These are phyloP conservation scores for Tridacna crocea DNA, from an alignment of 2,888 invertebrate genomes.

Conservation along the genomic window DNA sequence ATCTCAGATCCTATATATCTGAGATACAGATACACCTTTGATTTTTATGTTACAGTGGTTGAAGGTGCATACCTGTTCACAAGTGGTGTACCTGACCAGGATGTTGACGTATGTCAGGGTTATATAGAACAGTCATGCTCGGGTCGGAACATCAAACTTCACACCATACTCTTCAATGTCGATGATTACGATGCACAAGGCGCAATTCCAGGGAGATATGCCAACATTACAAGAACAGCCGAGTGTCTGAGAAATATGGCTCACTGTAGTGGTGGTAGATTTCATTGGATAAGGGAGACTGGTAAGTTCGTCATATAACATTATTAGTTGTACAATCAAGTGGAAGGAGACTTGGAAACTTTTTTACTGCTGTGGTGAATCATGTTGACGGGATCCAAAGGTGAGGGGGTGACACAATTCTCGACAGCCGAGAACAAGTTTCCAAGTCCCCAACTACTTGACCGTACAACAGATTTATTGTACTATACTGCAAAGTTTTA, in stretches of 20 bases:
- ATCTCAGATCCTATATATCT: too few relatives aligned
- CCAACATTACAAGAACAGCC: slow-evolving; percentile 83
- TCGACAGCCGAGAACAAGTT: too few relatives aligned
- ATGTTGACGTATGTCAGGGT: slow-evolving; percentile 75
- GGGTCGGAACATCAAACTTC: slow-evolving; percentile 77
- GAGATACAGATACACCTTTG: too few relatives aligned
- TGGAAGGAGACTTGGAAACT: too few relatives aligned
- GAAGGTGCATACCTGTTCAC: slow-evolving; percentile 84
- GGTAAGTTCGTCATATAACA: slow-evolving; percentile 72
- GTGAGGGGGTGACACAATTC: too few relatives aligned
- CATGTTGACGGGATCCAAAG: too few relatives aligned
- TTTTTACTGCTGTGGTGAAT: too few relatives aligned
- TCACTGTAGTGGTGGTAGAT: slow-evolving; percentile 83
- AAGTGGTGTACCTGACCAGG: slow-evolving; percentile 84
- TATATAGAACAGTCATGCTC: slow-evolving; percentile 81
- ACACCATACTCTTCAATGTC: slow-evolving; percentile 83
- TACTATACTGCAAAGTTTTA: too few relatives aligned
- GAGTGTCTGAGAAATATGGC: slow-evolving; percentile 83
- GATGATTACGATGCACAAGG: slow-evolving; percentile 83
- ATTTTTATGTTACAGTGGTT: background rate
- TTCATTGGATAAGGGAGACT: slow-evolving; percentile 84
- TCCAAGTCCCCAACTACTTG: too few relatives aligned
- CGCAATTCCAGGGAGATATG: slow-evolving; percentile 83
- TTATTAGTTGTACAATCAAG: too few relatives aligned
- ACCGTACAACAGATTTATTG: too few relatives aligned